These are phyloP conservation scores for Nematolebias whitei DNA, from an alignment of 2,113 vertebrate genomes.

Conservation along the genomic window DNA sequence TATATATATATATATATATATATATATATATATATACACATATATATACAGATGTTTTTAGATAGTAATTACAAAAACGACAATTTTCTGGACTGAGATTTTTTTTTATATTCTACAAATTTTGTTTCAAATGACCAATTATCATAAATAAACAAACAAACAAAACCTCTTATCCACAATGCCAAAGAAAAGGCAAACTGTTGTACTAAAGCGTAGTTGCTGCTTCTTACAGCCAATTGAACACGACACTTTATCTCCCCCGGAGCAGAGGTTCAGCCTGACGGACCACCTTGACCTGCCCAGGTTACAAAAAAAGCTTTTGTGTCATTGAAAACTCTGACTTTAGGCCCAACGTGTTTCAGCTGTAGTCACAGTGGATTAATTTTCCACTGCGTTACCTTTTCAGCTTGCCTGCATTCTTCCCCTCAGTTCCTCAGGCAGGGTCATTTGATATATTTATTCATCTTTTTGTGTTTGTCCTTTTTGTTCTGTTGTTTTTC, in stretches of 20 bases:
- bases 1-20: too few species aligned
- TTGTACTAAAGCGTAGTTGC: neutral
- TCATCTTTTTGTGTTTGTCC: too few species aligned
- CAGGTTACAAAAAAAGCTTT: neutral
- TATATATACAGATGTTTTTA: too few species aligned
- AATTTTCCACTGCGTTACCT: neutral
- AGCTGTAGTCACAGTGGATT: neutral
- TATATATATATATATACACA: too few species aligned
- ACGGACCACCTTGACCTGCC: neutral
- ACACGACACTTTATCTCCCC: neutral
- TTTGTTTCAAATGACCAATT: too few species aligned
- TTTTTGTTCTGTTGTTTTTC: neutral
- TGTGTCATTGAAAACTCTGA: neutral
- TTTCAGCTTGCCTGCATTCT: neutral
- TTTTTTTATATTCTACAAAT: too few species aligned
- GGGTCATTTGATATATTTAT: neutral
- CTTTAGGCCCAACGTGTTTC: neutral
- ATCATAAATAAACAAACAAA: too few species aligned
- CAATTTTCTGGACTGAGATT: too few species aligned
- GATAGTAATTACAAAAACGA: too few species aligned
- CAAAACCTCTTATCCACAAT: too few species aligned
- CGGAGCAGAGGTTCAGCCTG: neutral
- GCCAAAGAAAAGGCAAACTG: too few species aligned
- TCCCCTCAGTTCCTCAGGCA: neutral
- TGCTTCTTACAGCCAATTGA: neutral